These are phyloP conservation scores for Neomicropteryx cornuta DNA, from an alignment of 1,140 invertebrate genomes.

Conservation along the genomic window DNA sequence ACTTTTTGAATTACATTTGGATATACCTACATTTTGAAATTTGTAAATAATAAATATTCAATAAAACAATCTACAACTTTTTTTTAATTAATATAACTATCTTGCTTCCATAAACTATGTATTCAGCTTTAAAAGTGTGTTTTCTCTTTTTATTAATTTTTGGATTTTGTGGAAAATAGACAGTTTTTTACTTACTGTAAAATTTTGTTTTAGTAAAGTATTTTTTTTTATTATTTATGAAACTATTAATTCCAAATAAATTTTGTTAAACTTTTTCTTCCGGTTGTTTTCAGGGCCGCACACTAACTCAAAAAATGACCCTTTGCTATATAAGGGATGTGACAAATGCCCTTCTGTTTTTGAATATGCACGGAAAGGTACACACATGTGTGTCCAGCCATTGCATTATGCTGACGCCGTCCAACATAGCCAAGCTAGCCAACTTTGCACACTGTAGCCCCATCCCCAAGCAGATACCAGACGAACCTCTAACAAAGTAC, in stretches of 20 bases:
- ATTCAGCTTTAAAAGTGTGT: no score
- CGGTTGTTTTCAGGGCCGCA: slow-evolving; percentile 9
- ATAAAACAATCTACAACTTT: no score
- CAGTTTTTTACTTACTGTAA: slow-evolving; percentile 1
- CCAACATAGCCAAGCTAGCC: slow-evolving; percentile 11
- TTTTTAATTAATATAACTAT: no score
- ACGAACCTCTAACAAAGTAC: no score
- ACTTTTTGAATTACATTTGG: no score
- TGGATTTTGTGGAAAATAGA: no score
- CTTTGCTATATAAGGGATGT: slow-evolving; percentile 10
- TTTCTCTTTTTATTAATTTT: no score
- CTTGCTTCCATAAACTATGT: no score
- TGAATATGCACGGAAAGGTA: slow-evolving; percentile 10
- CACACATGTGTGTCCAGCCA: slow-evolving; percentile 14
- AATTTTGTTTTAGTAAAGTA: slow-evolving; percentile 1
- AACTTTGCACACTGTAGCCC: slow-evolving; percentile 11
- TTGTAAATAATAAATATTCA: no score
- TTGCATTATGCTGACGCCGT: slow-evolving; percentile 10
- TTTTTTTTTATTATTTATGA: neutral
- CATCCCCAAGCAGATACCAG: no score
- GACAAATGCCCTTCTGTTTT: slow-evolving; percentile 8
- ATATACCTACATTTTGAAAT: no score
- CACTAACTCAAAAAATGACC: slow-evolving; percentile 6
- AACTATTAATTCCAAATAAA: neutral
- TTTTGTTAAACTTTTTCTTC: no score